Percentiles rank a stretch among this genome's conserved stretches.
Conservation (phyloP, 2,888 invertebrate species). For the Xestobium rufovillosum region DNA sequence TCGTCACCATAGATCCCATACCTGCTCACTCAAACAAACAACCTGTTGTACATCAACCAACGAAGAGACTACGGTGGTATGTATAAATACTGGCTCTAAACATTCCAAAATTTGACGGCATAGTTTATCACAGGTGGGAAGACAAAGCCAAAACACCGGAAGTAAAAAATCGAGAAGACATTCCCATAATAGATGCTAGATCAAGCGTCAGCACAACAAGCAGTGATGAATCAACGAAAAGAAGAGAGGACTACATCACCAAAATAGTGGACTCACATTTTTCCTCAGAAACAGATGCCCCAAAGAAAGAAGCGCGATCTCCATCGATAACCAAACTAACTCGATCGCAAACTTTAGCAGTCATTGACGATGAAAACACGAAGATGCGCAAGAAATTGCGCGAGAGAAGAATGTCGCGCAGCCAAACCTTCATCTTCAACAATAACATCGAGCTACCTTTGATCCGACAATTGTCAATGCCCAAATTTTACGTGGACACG, state of each 20-base stretch:
- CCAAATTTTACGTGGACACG: conserved; percentile 41
- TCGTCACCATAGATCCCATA: conserved; percentile 40
- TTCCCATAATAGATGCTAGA: no score
- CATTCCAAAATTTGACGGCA: no score
- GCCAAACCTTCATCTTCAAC: conserved; percentile 35
- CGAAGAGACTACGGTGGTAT: neutral
- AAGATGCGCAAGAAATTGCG: conserved; percentile 34
- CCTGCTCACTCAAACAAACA: conserved; percentile 29
- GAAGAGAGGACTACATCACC: no score
- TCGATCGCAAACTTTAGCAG: neutral
- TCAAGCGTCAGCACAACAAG: no score
- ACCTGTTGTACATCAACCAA: conserved; percentile 21
- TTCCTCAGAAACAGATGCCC: no score
- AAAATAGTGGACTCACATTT: no score
- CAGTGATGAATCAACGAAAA: no score
- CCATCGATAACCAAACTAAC: conserved; percentile 1
- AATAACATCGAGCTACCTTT: conserved; percentile 35
- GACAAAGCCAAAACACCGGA: neutral
- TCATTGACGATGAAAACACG: neutral
- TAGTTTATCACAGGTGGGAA: no score
- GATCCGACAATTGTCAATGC: conserved; percentile 40
- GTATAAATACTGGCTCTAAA: no score
- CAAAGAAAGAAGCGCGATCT: neutral
- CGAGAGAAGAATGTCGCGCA: conserved; percentile 38
- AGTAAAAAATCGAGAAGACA: no score